Evolutionary conservation across 2,113 vertebrate species (phyloP).

Genomic region (Callocephalon fimbriatum): DNA sequence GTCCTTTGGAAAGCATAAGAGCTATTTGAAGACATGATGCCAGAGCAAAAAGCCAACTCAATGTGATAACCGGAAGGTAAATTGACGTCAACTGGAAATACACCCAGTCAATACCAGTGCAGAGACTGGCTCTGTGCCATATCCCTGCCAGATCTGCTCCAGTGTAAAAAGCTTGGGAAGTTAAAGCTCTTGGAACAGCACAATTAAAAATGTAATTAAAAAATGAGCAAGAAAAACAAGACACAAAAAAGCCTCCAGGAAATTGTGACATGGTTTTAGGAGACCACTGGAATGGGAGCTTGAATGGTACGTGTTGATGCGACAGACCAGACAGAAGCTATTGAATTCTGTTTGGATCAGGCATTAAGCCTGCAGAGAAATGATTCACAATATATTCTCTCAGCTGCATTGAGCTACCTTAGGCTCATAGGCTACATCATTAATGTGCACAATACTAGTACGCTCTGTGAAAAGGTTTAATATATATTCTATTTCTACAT

Average conservation of each 20-base stretch:
- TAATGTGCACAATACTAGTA: not conserved
- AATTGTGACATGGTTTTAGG: not conserved
- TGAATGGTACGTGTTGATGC: fast-evolving
- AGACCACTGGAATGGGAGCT: not conserved
- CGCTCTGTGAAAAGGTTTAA: not conserved
- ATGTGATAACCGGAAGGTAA: conserved; percentile 48
- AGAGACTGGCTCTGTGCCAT: not conserved
- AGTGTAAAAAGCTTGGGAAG: not conserved
- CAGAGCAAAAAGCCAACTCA: conserved; percentile 50
- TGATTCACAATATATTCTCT: not conserved
- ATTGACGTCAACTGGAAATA: conserved; percentile 42
- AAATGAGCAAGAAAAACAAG: not conserved
- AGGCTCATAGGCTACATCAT: not conserved
- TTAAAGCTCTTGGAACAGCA: not conserved
- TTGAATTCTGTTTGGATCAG: not conserved
- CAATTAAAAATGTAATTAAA: not conserved
- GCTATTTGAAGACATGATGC: conserved; percentile 22
- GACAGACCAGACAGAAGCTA: not conserved
- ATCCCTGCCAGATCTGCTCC: not conserved
- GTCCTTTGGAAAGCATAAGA: conserved; percentile 32
- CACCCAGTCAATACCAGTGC: conserved; percentile 15
- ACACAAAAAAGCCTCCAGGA: not conserved
- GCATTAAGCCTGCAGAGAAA: not conserved
- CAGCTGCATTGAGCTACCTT: not conserved
- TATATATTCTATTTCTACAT: not conserved